Percentiles rank a stretch among this genome's conserved stretches.
Conservation (phyloP, 2,888 invertebrate genomes). For the Synergus gifuensis region DNA sequence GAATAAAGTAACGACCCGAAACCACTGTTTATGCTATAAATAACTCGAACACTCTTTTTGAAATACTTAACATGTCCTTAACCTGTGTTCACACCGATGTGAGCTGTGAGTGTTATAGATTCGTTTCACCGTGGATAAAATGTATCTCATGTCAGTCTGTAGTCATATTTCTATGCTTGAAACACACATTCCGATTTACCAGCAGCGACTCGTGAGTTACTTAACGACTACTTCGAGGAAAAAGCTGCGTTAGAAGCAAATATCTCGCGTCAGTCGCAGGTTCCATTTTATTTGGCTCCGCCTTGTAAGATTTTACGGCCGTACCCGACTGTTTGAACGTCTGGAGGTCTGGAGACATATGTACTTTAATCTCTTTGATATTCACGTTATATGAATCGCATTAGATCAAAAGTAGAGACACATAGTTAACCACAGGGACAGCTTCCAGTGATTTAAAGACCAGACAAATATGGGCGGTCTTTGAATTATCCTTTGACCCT, state of each 20-base stretch:
- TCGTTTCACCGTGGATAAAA: not conserved
- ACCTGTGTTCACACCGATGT: conserved; percentile 47
- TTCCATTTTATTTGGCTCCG: conserved; percentile 12
- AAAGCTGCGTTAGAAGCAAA: conserved; percentile 3
- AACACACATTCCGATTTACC: not conserved
- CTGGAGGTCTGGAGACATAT: conserved; percentile 12
- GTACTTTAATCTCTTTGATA: conserved; percentile 24
- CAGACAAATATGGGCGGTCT: not conserved
- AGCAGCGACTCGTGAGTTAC: not conserved
- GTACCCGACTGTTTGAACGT: not conserved
- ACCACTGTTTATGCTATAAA: conserved; percentile 54
- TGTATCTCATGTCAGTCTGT: not conserved
- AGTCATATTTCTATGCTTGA: not conserved
- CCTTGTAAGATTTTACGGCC: conserved; percentile 5
- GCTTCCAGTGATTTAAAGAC: not conserved
- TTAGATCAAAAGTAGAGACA: conserved; percentile 7
- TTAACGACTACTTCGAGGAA: conserved; percentile 8
- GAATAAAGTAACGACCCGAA: conserved; percentile 58
- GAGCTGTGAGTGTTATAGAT: conserved; percentile 43
- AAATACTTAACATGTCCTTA: conserved; percentile 47
- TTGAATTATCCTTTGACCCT: conserved; percentile 30
- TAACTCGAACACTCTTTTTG: conserved; percentile 49
- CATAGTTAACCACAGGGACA: not conserved
- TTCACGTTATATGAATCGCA: not conserved
- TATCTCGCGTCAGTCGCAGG: not conserved